Evolutionary conservation across 1,140 invertebrate genomes (phyloP), one percentile per base, ranked within the genome.

Genomic region (Hermetia illucens): DNA sequence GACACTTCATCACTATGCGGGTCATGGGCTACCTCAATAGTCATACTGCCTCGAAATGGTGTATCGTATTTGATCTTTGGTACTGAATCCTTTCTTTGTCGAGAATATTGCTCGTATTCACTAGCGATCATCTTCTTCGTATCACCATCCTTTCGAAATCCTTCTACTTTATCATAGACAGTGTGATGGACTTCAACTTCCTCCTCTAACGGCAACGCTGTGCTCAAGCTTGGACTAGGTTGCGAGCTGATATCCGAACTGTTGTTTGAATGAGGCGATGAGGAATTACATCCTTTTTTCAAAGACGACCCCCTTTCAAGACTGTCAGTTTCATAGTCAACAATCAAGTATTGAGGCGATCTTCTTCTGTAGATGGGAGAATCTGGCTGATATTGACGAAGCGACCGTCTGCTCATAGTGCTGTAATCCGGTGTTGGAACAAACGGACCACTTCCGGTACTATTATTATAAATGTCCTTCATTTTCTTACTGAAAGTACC

Each of bases 251-350:
- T 62, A 21, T 74, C 50, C 31, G 75, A 72, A 22, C 55, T 59
- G 48, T 72, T 76, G 15, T 81, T 75, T 1, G 72, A 71, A 0
- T 76, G 73, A 6, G 70, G 73, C 4, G 67, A 66, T 6, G 64
- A 66, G n/a, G 61, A 65, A 3, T 59, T 55, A 17, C 42, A 52
- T 34, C 51, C 58, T 17, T 63, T 64, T 47, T 68, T 70, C 36
- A 64, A 66, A 4, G 48, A 58, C 39, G 66, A 71, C 2, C 66
- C 57, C 44, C 78, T 68, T 58, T 87, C 82, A 35, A 85, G 60
- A 56, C 83, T 87, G 44, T 87, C 82, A 1, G 78, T 74, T 49
- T 87, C 82, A 45, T 82, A 85, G 39, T 80, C 73, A 34, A 70
- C 61, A 10, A 62, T 63, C 38, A 61, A 33, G 35, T 61, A 58